Evolutionary conservation across 2,113 vertebrate species (phyloP).

Genomic region (Microcebus jonahi): DNA sequence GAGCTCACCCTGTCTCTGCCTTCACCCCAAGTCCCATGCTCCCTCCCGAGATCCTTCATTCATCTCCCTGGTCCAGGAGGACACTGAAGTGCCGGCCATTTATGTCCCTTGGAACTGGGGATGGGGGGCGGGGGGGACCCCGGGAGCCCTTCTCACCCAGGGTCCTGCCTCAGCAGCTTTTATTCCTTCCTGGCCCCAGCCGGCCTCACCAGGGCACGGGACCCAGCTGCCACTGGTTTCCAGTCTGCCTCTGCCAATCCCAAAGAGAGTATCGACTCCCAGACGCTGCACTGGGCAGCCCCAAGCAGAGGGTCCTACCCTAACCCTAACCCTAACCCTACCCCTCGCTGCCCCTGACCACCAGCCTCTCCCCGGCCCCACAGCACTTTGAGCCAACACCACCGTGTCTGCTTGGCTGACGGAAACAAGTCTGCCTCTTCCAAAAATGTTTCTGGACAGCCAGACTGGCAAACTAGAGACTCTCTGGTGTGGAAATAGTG

Average conservation of each 20-base stretch:
- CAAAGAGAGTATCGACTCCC: neutral
- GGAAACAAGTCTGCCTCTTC: neutral
- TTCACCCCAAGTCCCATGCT: neutral
- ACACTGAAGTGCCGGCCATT: neutral
- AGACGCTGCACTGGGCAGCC: neutral
- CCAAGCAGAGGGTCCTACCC: neutral
- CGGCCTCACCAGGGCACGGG: neutral
- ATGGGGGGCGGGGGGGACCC: neutral
- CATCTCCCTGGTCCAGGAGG: neutral
- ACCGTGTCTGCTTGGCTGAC: neutral
- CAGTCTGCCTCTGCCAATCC: neutral
- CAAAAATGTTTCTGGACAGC: neutral
- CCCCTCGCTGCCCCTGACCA: too few species aligned
- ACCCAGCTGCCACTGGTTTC: neutral
- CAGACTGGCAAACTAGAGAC: neutral
- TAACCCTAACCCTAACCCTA: neutral
- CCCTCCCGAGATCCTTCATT: too few species aligned
- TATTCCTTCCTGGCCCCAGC: neutral
- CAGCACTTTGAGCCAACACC: neutral
- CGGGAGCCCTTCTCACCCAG: neutral
- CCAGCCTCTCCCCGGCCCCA: neutral
- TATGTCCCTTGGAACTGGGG: neutral
- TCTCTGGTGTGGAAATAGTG: neutral
- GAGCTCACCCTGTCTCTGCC: neutral
- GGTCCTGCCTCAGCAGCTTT: neutral